Evolutionary conservation across 1,140 invertebrate genomes (phyloP).

Genomic region (Drosophila punjabiensis): DNA sequence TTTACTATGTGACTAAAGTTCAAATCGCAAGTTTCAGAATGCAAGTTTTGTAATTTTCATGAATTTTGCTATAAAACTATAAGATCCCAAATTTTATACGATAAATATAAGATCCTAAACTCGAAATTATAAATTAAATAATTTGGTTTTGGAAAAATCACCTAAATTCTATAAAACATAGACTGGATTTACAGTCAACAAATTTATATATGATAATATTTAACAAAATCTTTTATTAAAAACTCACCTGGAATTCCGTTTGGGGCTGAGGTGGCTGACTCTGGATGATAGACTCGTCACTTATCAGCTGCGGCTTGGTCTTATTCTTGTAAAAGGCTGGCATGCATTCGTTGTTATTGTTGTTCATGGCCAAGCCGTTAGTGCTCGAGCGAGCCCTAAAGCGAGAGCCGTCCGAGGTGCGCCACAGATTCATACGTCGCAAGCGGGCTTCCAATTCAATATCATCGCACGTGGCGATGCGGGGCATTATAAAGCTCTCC

Average conservation of each 20-base stretch:
- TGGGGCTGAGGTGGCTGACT: slow-evolving; percentile 76
- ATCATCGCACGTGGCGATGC: slow-evolving; percentile 80
- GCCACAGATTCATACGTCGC: slow-evolving; percentile 78
- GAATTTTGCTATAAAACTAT: too few species aligned
- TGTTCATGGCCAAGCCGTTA: slow-evolving; percentile 19
- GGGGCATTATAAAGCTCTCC: slow-evolving; percentile 62
- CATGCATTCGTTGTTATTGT: slow-evolving; percentile 59
- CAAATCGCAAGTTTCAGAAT: not conserved
- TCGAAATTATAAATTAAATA: not conserved
- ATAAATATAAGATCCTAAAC: not conserved
- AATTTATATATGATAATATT: slow-evolving; percentile 11
- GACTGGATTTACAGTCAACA: not conserved
- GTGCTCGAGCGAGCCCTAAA: slow-evolving; percentile 38
- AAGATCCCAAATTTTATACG: not conserved
- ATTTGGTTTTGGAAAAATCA: not conserved
- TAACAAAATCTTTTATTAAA: not conserved
- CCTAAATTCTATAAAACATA: not conserved
- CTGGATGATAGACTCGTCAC: slow-evolving; percentile 78
- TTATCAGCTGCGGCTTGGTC: slow-evolving; percentile 62
- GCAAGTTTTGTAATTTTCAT: not conserved
- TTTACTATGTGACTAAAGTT: not conserved
- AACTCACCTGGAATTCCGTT: slow-evolving; percentile 76
- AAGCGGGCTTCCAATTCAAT: slow-evolving; percentile 78
- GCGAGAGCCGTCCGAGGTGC: slow-evolving; percentile 30
- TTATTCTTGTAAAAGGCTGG: slow-evolving; percentile 73